These are phyloP conservation scores for Microtus oregoni DNA, from an alignment of 2,113 vertebrate genomes.

Conservation along the genomic window DNA sequence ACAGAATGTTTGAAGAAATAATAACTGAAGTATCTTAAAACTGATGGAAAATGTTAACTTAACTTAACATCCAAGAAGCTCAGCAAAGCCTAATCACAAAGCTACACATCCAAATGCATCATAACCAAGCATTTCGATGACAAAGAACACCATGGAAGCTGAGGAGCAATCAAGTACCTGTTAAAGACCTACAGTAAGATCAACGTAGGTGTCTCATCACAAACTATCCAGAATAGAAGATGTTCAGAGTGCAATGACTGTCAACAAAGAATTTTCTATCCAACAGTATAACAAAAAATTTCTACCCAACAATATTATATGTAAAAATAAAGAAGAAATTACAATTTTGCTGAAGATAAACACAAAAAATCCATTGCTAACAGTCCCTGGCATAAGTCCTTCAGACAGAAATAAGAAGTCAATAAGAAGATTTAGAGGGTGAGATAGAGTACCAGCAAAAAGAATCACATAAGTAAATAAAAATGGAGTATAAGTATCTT, in stretches of 20 bases:
- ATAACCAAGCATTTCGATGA: neutral
- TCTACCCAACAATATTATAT: neutral
- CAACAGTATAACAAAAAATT: neutral
- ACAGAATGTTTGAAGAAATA: neutral
- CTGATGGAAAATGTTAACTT: neutral
- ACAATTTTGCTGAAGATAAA: neutral
- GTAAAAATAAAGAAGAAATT: conserved; percentile 5
- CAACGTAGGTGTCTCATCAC: neutral
- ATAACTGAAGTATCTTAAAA: neutral
- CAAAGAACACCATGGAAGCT: neutral
- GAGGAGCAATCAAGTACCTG: too few relatives aligned
- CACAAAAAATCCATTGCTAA: neutral
- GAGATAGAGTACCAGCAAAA: neutral
- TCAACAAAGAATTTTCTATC: neutral
- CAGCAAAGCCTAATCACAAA: neutral
- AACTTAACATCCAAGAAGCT: neutral
- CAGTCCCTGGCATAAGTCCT: neutral
- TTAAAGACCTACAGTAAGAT: neutral
- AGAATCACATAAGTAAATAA: neutral
- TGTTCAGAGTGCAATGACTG: neutral
- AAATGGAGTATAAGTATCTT: neutral
- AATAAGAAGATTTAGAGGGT: neutral
- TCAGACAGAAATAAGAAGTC: neutral
- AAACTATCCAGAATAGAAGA: neutral
- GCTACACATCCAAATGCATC: neutral